These are phyloP conservation scores for Archaeoteleia sp. DNA, from an alignment of 2,888 invertebrate species.

Conservation along the genomic window DNA sequence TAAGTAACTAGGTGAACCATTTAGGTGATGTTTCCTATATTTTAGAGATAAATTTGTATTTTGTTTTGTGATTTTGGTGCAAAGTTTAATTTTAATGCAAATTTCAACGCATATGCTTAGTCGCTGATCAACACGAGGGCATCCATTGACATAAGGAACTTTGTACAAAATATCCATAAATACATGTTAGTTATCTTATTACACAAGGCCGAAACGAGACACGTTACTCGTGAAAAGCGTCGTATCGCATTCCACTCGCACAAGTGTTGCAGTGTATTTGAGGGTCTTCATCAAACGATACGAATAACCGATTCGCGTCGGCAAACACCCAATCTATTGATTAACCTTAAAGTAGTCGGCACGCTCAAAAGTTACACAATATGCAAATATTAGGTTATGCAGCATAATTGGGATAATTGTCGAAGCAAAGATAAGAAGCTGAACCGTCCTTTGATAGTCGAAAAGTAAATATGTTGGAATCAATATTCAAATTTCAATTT, in stretches of 20 bases:
- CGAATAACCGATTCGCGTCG: conserved; percentile 34
- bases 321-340: conserved; percentile 45
- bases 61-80: too few species aligned
- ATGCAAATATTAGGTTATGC: conserved; percentile 15
- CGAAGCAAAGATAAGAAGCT: conserved; percentile 10
- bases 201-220: conserved; percentile 26
- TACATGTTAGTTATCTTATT: conserved; percentile 50
- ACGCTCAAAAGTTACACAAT: conserved; percentile 9
- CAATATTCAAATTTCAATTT: too few species aligned
- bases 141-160: conserved; percentile 51
- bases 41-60: too few species aligned
- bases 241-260: conserved; percentile 9
- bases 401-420: conserved; percentile 26
- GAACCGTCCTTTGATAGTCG: neutral
- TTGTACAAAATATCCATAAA: conserved; percentile 51
- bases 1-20: too few species aligned
- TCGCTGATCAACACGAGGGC: conserved; percentile 48
- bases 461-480: too few species aligned
- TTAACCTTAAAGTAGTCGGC: conserved; percentile 43
- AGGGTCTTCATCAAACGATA: conserved; percentile 20
- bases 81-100: too few species aligned
- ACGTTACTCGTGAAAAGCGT: conserved; percentile 18
- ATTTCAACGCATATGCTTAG: conserved; percentile 51
- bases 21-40: too few species aligned
- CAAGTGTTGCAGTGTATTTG: conserved; percentile 42